Evolutionary conservation across 2,888 invertebrate species (phyloP).

Genomic region (Drosophila melanosoma): DNA sequence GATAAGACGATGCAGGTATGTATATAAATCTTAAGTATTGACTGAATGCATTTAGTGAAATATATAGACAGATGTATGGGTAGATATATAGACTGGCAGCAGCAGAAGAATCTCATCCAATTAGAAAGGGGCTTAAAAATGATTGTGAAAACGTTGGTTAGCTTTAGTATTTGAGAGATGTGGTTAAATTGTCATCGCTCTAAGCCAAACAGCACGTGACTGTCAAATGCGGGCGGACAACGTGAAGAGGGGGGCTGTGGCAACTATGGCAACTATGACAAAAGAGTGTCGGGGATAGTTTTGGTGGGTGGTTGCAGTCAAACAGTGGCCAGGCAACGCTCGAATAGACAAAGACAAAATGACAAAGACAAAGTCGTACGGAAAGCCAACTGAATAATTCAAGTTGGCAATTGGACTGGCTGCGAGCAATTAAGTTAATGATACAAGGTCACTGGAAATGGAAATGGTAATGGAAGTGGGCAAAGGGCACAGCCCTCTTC

Average conservation of each 20-base stretch:
- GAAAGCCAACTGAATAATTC: conserved; percentile 74
- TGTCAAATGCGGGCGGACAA: conserved; percentile 44
- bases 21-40: conserved; percentile 13
- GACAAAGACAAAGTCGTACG: conserved; percentile 44
- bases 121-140: conserved; percentile 21
- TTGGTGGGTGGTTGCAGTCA: conserved; percentile 36
- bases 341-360: conserved; percentile 49
- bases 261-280: conserved; percentile 18
- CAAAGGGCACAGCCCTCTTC: conserved; percentile 11
- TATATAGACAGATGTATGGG: conserved; percentile 6
- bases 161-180: conserved; percentile 13
- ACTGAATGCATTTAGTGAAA: neutral
- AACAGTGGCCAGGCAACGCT: conserved; percentile 41
- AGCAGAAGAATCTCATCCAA: conserved; percentile 35
- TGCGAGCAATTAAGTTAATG: conserved; percentile 79
- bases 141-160: conserved; percentile 21
- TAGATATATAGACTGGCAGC: neutral
- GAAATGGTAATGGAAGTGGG: conserved; percentile 43
- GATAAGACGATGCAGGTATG: conserved; percentile 86
- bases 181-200: conserved; percentile 50
- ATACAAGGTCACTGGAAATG: conserved; percentile 76
- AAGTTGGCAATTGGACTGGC: conserved; percentile 73
- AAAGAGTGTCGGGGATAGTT: neutral
- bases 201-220: conserved; percentile 71
- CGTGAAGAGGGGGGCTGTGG: conserved; percentile 42